phyloP scores from a whole-genome alignment of 2,113 vertebrate species.

The Larimichthys polyactis region DNA sequence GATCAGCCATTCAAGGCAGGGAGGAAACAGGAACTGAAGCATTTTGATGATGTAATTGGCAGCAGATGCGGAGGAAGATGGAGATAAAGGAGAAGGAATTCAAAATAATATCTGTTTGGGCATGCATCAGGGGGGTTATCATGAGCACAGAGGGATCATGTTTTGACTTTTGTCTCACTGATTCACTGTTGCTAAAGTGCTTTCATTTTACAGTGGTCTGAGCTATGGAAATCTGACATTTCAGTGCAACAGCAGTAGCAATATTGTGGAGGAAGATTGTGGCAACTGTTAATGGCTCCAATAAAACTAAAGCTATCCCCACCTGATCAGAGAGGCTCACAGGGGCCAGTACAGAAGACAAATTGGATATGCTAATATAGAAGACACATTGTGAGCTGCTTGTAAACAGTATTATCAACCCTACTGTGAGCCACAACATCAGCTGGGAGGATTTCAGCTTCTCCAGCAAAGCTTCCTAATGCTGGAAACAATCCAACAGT shows the following conservation, averaged over 20 bases:
- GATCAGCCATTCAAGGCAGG: conserved; percentile 63
- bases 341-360: conserved; percentile 39
- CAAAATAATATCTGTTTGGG: conserved; percentile 81
- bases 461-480: not conserved
- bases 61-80: conserved; percentile 78
- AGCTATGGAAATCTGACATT: conserved; percentile 54
- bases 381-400: conserved; percentile 41
- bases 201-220: conserved; percentile 50
- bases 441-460: conserved; percentile 37
- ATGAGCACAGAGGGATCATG: conserved; percentile 56
- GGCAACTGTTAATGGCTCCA: conserved; percentile 27
- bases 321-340: conserved; percentile 33
- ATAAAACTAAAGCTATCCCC: conserved; percentile 39
- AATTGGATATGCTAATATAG: conserved; percentile 65
- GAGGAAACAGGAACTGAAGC: conserved; percentile 69
- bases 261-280: conserved; percentile 7
- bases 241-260: conserved; percentile 1
- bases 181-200: conserved; percentile 51
- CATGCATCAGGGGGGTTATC: conserved; percentile 68
- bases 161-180: conserved; percentile 69
- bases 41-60: conserved; percentile 80
- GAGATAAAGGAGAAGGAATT: conserved; percentile 80
- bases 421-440: conserved; percentile 18
- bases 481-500: conserved; percentile 45
- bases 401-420: conserved; percentile 43